Evolutionary conservation across 1,140 invertebrate genomes (phyloP).

Genomic region (Drosophila arizonae): DNA sequence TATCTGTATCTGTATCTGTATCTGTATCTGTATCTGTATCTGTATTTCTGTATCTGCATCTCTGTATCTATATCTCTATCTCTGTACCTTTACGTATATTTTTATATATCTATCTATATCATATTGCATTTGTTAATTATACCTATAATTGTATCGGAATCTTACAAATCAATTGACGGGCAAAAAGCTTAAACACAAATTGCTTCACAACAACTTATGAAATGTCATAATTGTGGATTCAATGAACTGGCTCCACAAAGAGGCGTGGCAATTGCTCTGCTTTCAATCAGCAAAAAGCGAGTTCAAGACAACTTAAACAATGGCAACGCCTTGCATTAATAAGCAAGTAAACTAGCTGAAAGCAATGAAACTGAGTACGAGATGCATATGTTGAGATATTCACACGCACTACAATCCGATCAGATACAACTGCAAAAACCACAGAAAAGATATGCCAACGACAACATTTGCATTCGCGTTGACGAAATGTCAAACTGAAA

Average conservation of each 20-base stretch:
- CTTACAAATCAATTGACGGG: constrained; percentile 52
- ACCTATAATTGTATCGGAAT: constrained; percentile 6
- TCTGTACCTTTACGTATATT: neutral
- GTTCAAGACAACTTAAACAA: constrained; percentile 58
- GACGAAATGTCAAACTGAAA: constrained; percentile 30
- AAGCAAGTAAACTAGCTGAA: constrained; percentile 32
- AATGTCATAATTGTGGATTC: constrained; percentile 53
- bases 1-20: no score
- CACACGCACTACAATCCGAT: constrained; percentile 57
- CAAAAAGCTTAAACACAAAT: constrained; percentile 22
- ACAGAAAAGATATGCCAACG: constrained; percentile 37
- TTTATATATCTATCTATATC: neutral
- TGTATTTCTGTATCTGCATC: no score
- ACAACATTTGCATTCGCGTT: constrained; percentile 15
- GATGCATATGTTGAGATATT: constrained; percentile 52
- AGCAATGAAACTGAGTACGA: constrained; percentile 14
- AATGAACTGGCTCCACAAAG: constrained; percentile 46
- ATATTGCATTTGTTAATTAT: neutral
- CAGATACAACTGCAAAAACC: constrained; percentile 30
- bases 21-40: neutral
- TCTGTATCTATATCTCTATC: no score
- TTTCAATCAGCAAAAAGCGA: constrained; percentile 38
- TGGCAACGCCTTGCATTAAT: constrained; percentile 55
- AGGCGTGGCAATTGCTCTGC: constrained; percentile 20
- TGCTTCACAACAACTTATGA: constrained; percentile 14